Evolutionary conservation across 2,797 vertebrate genomes (phyloP).

Genomic region (Cynopterus sphinx): DNA sequence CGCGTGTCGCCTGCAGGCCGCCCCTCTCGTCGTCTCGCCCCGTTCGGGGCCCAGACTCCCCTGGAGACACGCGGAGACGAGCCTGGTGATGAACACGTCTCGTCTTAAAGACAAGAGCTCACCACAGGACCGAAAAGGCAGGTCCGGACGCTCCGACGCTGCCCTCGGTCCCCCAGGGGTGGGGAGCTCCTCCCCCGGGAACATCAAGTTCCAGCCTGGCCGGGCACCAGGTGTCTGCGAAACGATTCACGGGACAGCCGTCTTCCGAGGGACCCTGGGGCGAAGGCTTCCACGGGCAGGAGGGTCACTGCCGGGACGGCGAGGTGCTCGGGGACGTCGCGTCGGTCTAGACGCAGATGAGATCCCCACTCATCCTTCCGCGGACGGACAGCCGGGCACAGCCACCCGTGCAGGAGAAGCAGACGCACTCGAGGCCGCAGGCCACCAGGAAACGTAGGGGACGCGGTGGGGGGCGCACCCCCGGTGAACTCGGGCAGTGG

Average conservation of each 20-base stretch:
- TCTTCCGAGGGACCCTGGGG: not conserved
- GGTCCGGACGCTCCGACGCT: not conserved
- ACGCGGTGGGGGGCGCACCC: too few relatives aligned
- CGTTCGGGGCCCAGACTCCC: not conserved
- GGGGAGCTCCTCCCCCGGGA: too few relatives aligned
- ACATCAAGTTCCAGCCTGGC: not conserved
- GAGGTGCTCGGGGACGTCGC: too few relatives aligned
- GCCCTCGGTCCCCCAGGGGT: not conserved
- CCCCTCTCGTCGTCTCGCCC: accelerated
- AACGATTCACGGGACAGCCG: not conserved
- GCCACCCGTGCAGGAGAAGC: too few relatives aligned
- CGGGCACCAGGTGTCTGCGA: not conserved
- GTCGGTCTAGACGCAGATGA: too few relatives aligned
- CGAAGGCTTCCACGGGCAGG: not conserved
- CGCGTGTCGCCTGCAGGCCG: not conserved
- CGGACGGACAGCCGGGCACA: too few relatives aligned
- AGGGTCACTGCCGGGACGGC: too few relatives aligned
- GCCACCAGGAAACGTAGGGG: too few relatives aligned
- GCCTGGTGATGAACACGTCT: not conserved
- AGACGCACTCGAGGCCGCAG: too few relatives aligned
- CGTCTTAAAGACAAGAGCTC: not conserved
- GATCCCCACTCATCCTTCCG: too few relatives aligned
- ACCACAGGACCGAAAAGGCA: not conserved
- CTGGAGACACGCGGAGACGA: not conserved
- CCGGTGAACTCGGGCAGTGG: too few relatives aligned